Percentiles rank a stretch among this genome's conserved stretches.
Conservation (phyloP, 2,113 vertebrate genomes). For the Trichechus manatus region DNA sequence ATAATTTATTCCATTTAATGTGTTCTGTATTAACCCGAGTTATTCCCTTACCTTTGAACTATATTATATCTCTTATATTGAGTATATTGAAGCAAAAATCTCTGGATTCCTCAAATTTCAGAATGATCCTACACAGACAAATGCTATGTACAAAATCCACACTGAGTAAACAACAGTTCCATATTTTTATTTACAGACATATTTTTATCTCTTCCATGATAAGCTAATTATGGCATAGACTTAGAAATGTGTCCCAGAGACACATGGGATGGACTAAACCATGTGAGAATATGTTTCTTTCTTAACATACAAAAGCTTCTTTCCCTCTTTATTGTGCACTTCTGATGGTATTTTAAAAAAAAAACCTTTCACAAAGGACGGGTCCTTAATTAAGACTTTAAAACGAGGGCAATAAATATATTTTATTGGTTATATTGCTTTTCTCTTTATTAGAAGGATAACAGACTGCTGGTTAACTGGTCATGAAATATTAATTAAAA, state of each 20-base stretch:
- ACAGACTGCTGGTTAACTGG: slow-evolving; percentile 86
- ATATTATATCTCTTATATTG: not conserved
- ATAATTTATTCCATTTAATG: not conserved
- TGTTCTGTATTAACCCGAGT: not conserved
- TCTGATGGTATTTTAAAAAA: slow-evolving; percentile 64
- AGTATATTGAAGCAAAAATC: not conserved
- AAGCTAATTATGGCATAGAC: slow-evolving; percentile 41
- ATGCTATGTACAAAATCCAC: not conserved
- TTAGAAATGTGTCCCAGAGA: slow-evolving; percentile 78
- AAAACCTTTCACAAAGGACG: slow-evolving; percentile 83
- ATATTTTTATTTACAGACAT: not conserved
- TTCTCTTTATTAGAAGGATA: slow-evolving; percentile 85
- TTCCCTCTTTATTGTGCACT: slow-evolving; percentile 74
- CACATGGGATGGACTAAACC: slow-evolving; percentile 62
- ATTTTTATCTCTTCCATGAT: not conserved
- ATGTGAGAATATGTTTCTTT: slow-evolving; percentile 62
- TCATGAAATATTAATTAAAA: slow-evolving; percentile 90
- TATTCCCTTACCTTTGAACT: not conserved
- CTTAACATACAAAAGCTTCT: slow-evolving; percentile 68
- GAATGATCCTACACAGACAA: not conserved
- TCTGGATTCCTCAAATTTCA: not conserved
- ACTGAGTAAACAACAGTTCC: not conserved
- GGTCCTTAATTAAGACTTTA: slow-evolving; percentile 88
- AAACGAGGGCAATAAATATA: slow-evolving; percentile 88
- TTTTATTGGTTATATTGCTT: slow-evolving; percentile 87